Evolutionary conservation across 2,797 vertebrate species (phyloP).

Genomic region (Galago senegalensis): DNA sequence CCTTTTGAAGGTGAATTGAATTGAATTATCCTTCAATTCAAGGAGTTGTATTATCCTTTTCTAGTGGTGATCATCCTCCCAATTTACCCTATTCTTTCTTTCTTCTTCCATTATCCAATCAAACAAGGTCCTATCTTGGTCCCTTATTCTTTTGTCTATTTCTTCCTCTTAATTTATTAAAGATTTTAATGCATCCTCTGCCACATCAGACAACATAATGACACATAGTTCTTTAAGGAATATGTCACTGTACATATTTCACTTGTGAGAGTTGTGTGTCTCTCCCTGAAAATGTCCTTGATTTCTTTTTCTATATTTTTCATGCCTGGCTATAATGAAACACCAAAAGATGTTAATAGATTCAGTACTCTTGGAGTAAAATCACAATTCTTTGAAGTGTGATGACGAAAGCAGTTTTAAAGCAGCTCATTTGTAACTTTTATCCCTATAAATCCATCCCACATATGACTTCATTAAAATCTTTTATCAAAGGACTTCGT

Average conservation of each 20-base stretch:
- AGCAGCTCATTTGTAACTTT: neutral
- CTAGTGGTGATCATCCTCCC: neutral
- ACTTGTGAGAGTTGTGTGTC: neutral
- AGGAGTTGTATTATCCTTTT: neutral
- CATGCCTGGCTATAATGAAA: neutral
- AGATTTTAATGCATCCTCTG: neutral
- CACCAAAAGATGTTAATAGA: neutral
- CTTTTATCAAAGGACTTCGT: neutral
- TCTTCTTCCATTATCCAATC: neutral
- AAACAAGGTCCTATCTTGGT: neutral
- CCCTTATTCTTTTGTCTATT: neutral
- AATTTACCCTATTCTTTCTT: neutral
- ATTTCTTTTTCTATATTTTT: slow-evolving; percentile 8
- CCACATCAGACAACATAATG: neutral
- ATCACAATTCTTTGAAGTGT: neutral
- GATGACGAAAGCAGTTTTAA: neutral
- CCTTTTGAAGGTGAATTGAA: too few relatives aligned
- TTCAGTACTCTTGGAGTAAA: neutral
- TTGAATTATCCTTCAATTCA: too few relatives aligned
- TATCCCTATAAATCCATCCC: neutral
- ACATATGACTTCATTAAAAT: neutral
- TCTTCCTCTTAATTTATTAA: neutral
- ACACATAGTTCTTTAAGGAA: neutral
- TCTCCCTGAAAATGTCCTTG: neutral
- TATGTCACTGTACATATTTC: neutral